phyloP scores from a whole-genome alignment of 2,888 invertebrate genomes.

The Tanytarsus gracilentus region DNA sequence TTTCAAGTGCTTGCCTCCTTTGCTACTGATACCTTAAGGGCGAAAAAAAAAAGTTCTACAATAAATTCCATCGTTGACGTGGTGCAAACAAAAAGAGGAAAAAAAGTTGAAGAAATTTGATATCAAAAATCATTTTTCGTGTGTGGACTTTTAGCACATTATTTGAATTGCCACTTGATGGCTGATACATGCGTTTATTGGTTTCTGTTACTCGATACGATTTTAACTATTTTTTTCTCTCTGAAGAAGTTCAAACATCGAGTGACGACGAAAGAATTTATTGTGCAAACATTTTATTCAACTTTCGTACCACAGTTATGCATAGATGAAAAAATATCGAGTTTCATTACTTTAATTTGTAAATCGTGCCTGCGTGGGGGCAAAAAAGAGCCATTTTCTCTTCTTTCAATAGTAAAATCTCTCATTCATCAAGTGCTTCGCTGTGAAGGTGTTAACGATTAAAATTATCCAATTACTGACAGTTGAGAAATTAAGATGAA shows the following conservation, averaged over 20 bases:
- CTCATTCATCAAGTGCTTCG: neutral
- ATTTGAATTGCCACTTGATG: slow-evolving; percentile 20
- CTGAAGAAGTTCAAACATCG: neutral
- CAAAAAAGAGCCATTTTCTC: neutral
- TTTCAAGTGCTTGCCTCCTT: slow-evolving; percentile 13
- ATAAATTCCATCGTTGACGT: neutral
- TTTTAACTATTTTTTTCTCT: too few relatives aligned
- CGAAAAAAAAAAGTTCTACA: neutral
- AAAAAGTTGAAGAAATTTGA: slow-evolving; percentile 17
- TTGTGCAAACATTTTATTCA: slow-evolving; percentile 9
- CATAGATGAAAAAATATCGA: slow-evolving; percentile 17
- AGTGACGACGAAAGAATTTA: slow-evolving; percentile 4
- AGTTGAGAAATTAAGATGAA: too few relatives aligned
- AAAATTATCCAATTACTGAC: neutral
- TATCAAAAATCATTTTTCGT: slow-evolving; percentile 19
- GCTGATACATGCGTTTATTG: slow-evolving; percentile 16
- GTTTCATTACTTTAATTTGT: slow-evolving; percentile 26
- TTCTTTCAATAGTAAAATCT: neutral
- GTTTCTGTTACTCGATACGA: neutral
- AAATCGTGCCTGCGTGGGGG: neutral
- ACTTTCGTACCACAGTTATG: neutral
- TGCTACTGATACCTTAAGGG: slow-evolving; percentile 18
- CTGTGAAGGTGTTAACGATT: slow-evolving; percentile 7
- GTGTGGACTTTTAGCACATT: slow-evolving; percentile 22
- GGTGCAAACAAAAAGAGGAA: neutral